These are phyloP conservation scores for Alces alces DNA, from an alignment of 2,113 vertebrate species.

Conservation along the genomic window DNA sequence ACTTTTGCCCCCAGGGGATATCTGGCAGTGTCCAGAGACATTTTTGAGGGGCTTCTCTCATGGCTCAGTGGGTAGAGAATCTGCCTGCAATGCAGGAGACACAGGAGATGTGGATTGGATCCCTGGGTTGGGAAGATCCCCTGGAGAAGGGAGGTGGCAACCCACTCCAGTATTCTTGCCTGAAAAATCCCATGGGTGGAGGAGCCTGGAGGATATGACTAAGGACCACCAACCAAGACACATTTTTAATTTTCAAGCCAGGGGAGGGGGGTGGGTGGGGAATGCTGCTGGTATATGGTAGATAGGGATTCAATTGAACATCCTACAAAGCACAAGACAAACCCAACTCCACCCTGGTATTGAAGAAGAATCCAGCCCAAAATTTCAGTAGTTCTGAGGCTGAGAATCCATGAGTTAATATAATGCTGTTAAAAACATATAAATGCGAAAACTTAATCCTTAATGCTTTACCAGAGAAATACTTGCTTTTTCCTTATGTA, in stretches of 20 bases:
- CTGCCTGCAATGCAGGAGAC: background rate
- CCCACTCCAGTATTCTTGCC: background rate
- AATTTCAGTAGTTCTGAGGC: background rate
- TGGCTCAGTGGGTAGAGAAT: background rate
- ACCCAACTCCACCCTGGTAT: background rate
- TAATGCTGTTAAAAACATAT: background rate
- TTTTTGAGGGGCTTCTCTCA: background rate
- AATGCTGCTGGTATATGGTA: background rate
- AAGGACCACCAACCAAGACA: background rate
- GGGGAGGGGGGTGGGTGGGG: background rate
- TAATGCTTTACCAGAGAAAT: background rate
- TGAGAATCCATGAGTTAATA: background rate
- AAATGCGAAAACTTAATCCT: background rate
- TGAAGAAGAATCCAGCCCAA: background rate
- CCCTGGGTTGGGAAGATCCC: background rate
- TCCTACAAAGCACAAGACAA: background rate
- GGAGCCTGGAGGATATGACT: background rate
- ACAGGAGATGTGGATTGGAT: background rate
- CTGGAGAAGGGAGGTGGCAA: background rate
- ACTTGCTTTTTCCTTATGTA: background rate
- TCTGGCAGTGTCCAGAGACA: background rate
- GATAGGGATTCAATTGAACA: background rate
- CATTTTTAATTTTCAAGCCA: background rate
- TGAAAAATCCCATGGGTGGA: background rate
- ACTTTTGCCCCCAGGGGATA: background rate